Conservation (phyloP, 1,140 invertebrate genomes). For the Diuraphis noxia region DNA sequence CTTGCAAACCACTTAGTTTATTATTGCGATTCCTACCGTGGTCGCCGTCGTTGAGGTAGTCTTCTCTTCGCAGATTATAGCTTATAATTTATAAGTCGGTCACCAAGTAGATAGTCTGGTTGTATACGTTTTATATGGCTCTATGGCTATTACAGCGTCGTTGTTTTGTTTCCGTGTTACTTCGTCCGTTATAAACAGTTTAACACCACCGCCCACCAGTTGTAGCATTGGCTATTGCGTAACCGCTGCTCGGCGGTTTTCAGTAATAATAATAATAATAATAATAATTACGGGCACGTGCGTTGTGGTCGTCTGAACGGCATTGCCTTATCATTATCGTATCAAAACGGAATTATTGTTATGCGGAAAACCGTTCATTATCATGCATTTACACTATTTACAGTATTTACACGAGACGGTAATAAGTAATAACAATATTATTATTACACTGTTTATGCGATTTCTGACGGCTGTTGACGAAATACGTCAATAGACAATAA, state of each 20-base stretch:
- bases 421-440: background rate
- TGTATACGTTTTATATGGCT: background rate
- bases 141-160: background rate
- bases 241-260: background rate
- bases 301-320: background rate
- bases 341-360: background rate
- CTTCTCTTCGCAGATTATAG: too few species aligned
- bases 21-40: background rate
- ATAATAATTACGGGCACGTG: background rate
- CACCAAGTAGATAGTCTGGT: too few species aligned
- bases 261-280: background rate
- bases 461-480: background rate
- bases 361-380: constrained; percentile 4
- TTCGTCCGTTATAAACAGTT: background rate
- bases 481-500: too few species aligned
- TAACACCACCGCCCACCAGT: background rate
- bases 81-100: background rate
- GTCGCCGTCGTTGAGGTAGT: background rate
- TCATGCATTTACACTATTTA: background rate
- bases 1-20: background rate
- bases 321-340: constrained; percentile 1
- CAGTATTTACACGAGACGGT: too few species aligned
- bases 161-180: background rate
- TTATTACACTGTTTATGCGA: background rate
- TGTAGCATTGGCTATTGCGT: background rate